Evolutionary conservation across 1,140 invertebrate species (phyloP).

Genomic region (Pseudachorutes palmiensis): DNA sequence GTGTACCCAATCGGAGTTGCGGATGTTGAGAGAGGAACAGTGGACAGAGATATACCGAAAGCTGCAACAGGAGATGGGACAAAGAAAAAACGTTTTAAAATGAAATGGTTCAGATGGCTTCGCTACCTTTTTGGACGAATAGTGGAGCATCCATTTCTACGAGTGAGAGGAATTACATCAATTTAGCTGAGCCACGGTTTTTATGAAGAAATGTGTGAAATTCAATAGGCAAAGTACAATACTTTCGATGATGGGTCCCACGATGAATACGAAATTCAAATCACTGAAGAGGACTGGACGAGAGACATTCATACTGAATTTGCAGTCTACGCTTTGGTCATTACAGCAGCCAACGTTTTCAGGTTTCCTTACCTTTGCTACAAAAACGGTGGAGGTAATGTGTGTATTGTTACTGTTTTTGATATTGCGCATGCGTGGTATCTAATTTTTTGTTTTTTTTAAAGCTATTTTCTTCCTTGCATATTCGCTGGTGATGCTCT

Average conservation of each 20-base stretch:
- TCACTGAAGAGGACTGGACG: not conserved
- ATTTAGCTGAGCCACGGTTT: too few species aligned
- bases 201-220: not conserved
- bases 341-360: not conserved
- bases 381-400: not conserved
- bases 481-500: not conserved
- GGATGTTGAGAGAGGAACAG: not conserved
- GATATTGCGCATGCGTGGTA: not conserved
- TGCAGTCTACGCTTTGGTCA: not conserved
- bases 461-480: not conserved
- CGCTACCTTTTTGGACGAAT: not conserved
- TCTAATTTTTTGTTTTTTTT: not conserved
- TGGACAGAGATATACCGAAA: not conserved
- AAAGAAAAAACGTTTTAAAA: not conserved
- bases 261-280: not conserved
- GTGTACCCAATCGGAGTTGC: not conserved
- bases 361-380: not conserved
- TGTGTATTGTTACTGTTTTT: not conserved
- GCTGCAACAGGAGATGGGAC: not conserved
- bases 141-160: not conserved
- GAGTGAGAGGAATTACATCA: not conserved
- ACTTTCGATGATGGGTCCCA: not conserved
- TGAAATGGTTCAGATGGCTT: not conserved
- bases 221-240: not conserved
- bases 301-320: not conserved